Evolutionary conservation across 2,888 invertebrate species (phyloP).

Genomic region (Pristionchus fissidentatus): DNA sequence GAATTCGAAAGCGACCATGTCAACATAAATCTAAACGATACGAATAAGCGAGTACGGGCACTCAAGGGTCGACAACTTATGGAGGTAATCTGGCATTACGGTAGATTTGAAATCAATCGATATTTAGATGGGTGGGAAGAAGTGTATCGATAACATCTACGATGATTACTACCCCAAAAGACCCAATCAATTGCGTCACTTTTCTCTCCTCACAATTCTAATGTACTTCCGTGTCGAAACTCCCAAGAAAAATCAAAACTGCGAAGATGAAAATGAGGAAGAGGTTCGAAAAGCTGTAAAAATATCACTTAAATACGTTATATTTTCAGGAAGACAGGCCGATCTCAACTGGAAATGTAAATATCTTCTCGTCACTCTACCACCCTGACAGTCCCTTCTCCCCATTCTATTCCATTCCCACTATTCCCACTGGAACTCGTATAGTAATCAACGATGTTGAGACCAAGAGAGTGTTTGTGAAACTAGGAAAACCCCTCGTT

Average conservation of each 20-base stretch:
- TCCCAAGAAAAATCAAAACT: background rate
- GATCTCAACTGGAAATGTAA: background rate
- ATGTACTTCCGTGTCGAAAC: background rate
- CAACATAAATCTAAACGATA: background rate
- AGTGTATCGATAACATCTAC: background rate
- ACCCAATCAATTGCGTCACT: background rate
- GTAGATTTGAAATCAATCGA: too few relatives aligned
- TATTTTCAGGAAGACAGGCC: background rate
- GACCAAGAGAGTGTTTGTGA: background rate
- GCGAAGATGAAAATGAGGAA: background rate
- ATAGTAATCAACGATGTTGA: background rate
- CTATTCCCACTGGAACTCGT: background rate
- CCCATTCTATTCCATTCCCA: background rate
- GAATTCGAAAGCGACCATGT: background rate
- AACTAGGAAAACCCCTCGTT: background rate
- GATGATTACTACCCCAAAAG: conserved; percentile 28
- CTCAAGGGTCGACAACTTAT: background rate
- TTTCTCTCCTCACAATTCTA: background rate
- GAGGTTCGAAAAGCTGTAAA: background rate
- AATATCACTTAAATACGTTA: background rate
- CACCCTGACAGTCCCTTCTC: background rate
- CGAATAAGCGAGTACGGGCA: background rate
- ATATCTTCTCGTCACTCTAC: background rate
- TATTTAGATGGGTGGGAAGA: background rate
- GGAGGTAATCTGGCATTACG: background rate